Percentiles rank a stretch among this genome's conserved stretches.
Evolutionary conservation across 92 coral and sea anemone species (phyloP).

Genomic region (Epizoanthus rinbou): DNA sequence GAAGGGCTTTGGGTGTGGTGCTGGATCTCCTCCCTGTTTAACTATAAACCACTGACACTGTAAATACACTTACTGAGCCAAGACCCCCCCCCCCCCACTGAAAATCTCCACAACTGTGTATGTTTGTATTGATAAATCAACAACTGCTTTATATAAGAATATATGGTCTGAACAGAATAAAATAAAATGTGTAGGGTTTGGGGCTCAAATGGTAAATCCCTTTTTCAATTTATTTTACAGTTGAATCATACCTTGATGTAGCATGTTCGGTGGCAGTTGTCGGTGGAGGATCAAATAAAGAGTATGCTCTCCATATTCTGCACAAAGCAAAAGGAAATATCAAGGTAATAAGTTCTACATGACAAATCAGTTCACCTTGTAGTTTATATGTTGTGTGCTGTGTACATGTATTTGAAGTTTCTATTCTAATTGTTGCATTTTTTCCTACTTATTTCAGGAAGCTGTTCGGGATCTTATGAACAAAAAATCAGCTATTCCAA

Average conservation of each 20-base stretch:
- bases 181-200: no score
- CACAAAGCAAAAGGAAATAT: conserved; percentile 85
- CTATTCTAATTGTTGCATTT: neutral
- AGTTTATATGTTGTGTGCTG: neutral
- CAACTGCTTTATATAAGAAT: no score
- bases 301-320: conserved; percentile 89
- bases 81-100: no score
- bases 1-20: no score
- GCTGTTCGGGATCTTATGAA: conserved; percentile 83
- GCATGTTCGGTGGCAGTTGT: conserved; percentile 96
- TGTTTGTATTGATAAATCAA: no score
- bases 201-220: neutral
- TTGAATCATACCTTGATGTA: conserved; percentile 93
- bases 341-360: conserved; percentile 62
- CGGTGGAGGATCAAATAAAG: conserved; percentile 97
- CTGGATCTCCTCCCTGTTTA: no score
- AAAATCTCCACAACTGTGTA: no score
- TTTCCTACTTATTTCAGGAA: conserved; percentile 60
- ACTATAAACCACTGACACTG: no score
- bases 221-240: conserved; percentile 43
- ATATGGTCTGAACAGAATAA: no score
- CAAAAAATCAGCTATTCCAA: conserved; percentile 67
- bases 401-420: neutral
- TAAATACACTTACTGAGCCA: no score
- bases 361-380: neutral